Evolutionary conservation across 2,797 vertebrate species (phyloP), one percentile per base, ranked within the genome.

Genomic region (Eptatretus atami): DNA sequence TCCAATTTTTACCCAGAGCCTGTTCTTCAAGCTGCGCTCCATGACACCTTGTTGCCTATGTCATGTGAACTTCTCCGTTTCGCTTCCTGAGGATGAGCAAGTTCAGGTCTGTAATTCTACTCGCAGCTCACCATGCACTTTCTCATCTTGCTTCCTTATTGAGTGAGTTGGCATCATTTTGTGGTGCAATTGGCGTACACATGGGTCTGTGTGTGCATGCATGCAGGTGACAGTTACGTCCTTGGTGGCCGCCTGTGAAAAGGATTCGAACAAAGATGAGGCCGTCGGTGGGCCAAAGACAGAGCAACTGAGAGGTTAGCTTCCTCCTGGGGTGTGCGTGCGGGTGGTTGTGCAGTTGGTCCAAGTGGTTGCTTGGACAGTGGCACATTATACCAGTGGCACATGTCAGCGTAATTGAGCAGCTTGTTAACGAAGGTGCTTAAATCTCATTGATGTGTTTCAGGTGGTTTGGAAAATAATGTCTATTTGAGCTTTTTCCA

Each of bases 11-110:
- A 52, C 25, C 64, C 75, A 98, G 92, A 93, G 85, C 72, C 78
- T 96, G 65, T 96, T 96, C 76, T 98, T 98, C 73, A 96, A 98
- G 71, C 76, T 98, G 31, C 82, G 92, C 3, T 93, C 86, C 5
- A 92, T 95, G 86, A 77, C 82, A 64, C 92, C 92, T 63, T 98
- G 92, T 75, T 98, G 92, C 68, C 80, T 98, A 57, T 98, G 86
- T 75, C 87, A 87, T 67, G 80, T 96, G 15, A 95, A 96, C 75
- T 95, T 98, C 67, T 81, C 84, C 2, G 88, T 98, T 10, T 85
- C 90, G 44, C 78, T 98, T 64, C 92, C 92, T 66, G 92, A 98
- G 70, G 92, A 98, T 71, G 92, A 98, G 68, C 77, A 94, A 71
- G 83, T 98, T 73, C 88, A 95, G 79, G 92, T 90, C 69, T 70